These are phyloP conservation scores for Xestia xanthographa DNA, from an alignment of 2,888 invertebrate genomes.

Conservation along the genomic window DNA sequence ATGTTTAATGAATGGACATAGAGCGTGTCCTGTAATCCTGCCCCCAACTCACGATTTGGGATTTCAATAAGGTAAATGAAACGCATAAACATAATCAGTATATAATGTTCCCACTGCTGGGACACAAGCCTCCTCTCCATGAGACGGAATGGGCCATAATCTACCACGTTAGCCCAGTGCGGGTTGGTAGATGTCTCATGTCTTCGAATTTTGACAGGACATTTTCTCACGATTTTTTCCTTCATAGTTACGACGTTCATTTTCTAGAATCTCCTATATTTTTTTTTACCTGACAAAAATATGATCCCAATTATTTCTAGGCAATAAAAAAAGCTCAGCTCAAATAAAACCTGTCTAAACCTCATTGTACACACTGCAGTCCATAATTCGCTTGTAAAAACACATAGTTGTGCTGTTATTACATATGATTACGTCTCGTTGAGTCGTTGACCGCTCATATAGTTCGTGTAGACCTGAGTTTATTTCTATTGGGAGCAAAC, in stretches of 20 bases:
- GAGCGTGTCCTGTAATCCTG: neutral
- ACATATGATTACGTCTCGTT: constrained; percentile 77
- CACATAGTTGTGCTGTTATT: constrained; percentile 69
- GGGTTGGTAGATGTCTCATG: neutral
- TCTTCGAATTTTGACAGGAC: neutral
- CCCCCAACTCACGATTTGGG: neutral
- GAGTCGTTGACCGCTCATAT: constrained; percentile 79
- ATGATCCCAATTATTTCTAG: neutral
- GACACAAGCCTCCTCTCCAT: neutral
- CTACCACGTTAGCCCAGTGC: neutral
- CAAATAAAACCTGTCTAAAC: constrained; percentile 40
- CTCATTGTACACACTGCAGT: constrained; percentile 59
- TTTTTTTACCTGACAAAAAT: no score
- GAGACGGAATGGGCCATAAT: neutral
- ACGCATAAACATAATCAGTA: neutral
- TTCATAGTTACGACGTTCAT: no score
- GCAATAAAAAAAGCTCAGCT: neutral
- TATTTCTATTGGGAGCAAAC: constrained; percentile 65
- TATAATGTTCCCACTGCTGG: neutral
- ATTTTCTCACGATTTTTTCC: no score
- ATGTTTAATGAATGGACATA: neutral
- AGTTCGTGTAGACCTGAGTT: constrained; percentile 63
- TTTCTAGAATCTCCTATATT: no score
- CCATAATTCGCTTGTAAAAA: constrained; percentile 71
- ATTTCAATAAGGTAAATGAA: neutral